phyloP scores from a whole-genome alignment of 2,888 invertebrate species.

The Saturnia pavonia region DNA sequence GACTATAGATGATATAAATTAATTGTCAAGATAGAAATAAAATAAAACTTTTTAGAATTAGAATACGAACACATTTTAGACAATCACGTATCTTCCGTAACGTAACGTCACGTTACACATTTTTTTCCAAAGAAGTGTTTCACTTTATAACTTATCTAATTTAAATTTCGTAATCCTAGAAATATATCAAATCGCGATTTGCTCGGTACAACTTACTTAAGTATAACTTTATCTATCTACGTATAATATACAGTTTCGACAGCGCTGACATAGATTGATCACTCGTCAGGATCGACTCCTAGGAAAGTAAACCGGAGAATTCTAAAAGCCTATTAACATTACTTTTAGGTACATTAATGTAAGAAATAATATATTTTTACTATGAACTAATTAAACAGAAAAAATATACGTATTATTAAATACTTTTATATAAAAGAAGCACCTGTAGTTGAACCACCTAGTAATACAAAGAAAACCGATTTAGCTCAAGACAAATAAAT shows the following conservation, averaged over 20 bases:
- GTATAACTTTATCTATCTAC: not conserved
- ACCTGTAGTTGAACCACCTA: no score
- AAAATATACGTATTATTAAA: no score
- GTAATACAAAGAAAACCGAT: no score
- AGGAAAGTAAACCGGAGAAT: not conserved
- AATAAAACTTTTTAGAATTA: no score
- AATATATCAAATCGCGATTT: not conserved
- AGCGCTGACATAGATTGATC: conserved; percentile 7
- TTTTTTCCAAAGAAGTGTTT: no score
- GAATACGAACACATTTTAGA: no score
- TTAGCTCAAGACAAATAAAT: no score
- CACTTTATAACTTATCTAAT: not conserved
- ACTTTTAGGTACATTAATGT: not conserved
- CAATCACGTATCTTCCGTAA: no score
- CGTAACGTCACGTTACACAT: no score
- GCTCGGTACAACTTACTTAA: not conserved
- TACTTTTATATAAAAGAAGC: no score
- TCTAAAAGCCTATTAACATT: conserved; percentile 5
- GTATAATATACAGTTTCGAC: not conserved
- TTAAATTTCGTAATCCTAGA: not conserved
- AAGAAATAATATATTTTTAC: not conserved
- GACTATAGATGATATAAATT: no score
- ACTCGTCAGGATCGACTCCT: conserved; percentile 7
- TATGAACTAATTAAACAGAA: not conserved
- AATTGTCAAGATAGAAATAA: no score